Base-by-base conservation (phyloP, 2,113 vertebrate species). In the Myotis brandtii region DNA sequence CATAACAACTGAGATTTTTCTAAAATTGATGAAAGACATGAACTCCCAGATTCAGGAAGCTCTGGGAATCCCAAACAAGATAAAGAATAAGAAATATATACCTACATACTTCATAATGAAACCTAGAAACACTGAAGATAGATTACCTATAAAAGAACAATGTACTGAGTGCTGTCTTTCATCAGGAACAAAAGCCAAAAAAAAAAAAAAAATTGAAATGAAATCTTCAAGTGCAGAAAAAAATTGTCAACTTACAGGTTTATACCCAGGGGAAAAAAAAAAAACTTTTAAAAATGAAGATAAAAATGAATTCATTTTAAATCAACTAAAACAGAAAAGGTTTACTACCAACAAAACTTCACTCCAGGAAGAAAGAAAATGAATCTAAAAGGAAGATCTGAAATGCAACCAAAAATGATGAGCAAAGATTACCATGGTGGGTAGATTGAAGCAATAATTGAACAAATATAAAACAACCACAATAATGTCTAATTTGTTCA, bases 41-140 rank as follows among this genome's bases (percentile, higher is more conserved):
- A 82, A 67, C 70, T 84, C 27, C 91, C 54, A 90, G 37, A 77
- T 92, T 96, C 52, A 72, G 40, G 72, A 66, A 94, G 40, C 50
- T 95, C 34, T 46, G 30, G 30, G 54, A 73, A 69, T 69, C 70
- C 37, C 11, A 72, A 59, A n/a, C 17, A 89, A 20, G n/a, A 52
- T 66, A 77, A 92, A 64, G 46, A 90, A n/a, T 43, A 59, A 77
- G 30, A 80, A 92, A 32, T 75, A 70, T 73, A 32, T 21, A 62
- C 10, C 3, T 92, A 43, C 23, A 18, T 16, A 80, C n/a, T 66
- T 86, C 18, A 87, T 40, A 62, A 67, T 66, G 62, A 81, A 59
- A 88, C 48, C 62, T 89, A 56, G 67, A 16, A 90, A 77, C 25
- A 56, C 64, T 64, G 23, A 91, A 64, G 30, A 32, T 56, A 66